Base-by-base conservation (phyloP, 2,797 vertebrate genomes). In the Lindbergichthys nudifrons region DNA sequence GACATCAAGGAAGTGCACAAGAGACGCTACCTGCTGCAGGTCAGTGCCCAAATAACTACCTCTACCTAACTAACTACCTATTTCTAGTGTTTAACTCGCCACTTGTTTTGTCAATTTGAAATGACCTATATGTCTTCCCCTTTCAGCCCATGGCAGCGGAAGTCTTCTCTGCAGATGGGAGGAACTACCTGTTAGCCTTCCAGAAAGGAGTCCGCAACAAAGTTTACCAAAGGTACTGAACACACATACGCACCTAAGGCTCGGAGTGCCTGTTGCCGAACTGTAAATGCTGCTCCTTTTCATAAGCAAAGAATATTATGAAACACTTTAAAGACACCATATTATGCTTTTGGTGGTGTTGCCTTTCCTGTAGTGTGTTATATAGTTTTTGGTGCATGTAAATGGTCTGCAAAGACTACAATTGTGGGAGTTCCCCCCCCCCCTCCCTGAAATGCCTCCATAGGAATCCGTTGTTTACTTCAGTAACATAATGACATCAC, bases 1-100 rank as follows among this genome's bases (percentile, higher is more conserved):
- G 98, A 99, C 92, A 99, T 99, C 82, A 98, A 97, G 81, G 98
- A 99, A 85, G 98, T 99, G 10, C 98, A 99, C 92, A 99, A 99
- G 92, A 96, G 98, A 72, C 95, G 98, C 68, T 99, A 99, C 65
- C 96, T 99, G 72, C 93, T 99, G 66, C 98, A 99, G 97, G 98
- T 99, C 8, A 54, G 54, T 43, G 14, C 15, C 21, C 8, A 32
- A 10, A 45, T 30, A 1, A 19, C 10, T 18, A 63, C 32, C 30
- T 39, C 15, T 19, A n/a, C 21, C 0, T 42, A 19, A 42, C 26
- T 3, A 23, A 13, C 18, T 21, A 12, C 5, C 69, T 14, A 3
- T 26, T 23, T 7, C 30, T 42, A 26, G 15, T 43, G 39, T 58
- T 42, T 0, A 4, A 51, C 19, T 52, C 43, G 12, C 12, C 12